phyloP scores from a whole-genome alignment of 2,888 invertebrate species.

The Phrixothrix hirtus region DNA sequence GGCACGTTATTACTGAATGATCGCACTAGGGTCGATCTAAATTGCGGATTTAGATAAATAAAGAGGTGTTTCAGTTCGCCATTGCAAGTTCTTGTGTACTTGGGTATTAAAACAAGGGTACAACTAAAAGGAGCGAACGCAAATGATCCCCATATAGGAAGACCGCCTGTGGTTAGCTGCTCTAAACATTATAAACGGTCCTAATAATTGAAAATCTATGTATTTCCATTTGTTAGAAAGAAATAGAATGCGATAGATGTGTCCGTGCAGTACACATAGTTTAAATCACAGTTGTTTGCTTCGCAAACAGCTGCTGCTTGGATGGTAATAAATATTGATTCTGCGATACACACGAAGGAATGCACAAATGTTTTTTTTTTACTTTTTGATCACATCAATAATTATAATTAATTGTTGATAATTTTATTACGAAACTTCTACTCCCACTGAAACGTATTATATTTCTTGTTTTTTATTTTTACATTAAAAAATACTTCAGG shows the following conservation, averaged over 20 bases:
- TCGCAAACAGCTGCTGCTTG: conserved; percentile 40
- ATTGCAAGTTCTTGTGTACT: conserved; percentile 22
- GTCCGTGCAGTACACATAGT: conserved; percentile 20
- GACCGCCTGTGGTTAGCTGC: conserved; percentile 42
- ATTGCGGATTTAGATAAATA: conserved; percentile 51
- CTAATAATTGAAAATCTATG: conserved; percentile 18
- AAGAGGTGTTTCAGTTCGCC: conserved; percentile 49
- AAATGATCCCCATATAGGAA: conserved; percentile 41
- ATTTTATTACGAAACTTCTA: no score
- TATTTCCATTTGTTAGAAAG: conserved; percentile 18
- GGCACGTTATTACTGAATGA: conserved; percentile 33
- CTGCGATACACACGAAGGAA: conserved; percentile 28
- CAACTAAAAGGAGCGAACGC: conserved; percentile 28
- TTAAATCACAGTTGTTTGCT: conserved; percentile 40
- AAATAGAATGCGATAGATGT: conserved; percentile 16
- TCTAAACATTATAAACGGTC: conserved; percentile 41
- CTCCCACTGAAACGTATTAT: no score
- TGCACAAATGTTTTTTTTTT: conserved; percentile 7
- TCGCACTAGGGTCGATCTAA: conserved; percentile 44
- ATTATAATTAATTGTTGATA: no score
- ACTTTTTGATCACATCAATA: not conserved
- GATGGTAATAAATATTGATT: conserved; percentile 41
- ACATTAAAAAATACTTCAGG: no score
- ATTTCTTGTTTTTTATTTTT: no score
- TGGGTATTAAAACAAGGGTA: conserved; percentile 21